These are phyloP conservation scores for Nerophis ophidion DNA, from an alignment of 2,113 vertebrate genomes.

Conservation along the genomic window DNA sequence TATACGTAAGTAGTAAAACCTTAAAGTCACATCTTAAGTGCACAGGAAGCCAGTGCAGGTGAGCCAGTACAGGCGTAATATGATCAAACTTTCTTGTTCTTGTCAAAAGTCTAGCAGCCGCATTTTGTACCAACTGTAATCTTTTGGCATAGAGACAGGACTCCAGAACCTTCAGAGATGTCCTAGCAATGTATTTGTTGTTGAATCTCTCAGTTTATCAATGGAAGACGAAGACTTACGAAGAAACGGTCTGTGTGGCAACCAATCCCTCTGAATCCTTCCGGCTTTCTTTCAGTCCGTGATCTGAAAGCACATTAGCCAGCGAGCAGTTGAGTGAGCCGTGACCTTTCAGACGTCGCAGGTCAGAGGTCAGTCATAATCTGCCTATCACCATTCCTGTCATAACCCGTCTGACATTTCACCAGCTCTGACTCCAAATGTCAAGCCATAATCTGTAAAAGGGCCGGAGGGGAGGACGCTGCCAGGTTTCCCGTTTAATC, in stretches of 20 bases:
- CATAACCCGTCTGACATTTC: constrained; percentile 67
- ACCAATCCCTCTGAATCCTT: background rate
- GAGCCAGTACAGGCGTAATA: too few species aligned
- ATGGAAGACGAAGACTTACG: background rate
- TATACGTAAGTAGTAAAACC: too few species aligned
- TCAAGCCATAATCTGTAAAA: constrained; percentile 54
- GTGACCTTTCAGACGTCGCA: constrained; percentile 55
- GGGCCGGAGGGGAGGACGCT: background rate
- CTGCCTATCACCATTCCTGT: constrained; percentile 61
- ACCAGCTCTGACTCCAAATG: constrained; percentile 57
- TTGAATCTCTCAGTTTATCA: background rate
- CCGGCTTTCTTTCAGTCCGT: background rate
- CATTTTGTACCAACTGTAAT: too few species aligned
- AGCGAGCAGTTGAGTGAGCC: constrained; percentile 33
- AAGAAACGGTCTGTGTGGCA: background rate
- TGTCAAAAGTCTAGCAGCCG: too few species aligned
- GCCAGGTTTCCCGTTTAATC: constrained; percentile 29
- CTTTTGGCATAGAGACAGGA: too few species aligned
- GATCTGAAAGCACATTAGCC: constrained; percentile 1
- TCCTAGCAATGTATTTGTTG: background rate
- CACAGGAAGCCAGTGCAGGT: too few species aligned
- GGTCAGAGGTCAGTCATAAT: constrained; percentile 63
- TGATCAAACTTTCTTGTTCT: too few species aligned
- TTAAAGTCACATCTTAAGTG: too few species aligned
- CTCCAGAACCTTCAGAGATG: too few species aligned